These are phyloP conservation scores for Diplosoma virens DNA, from an alignment of 23 tunicate species.

Conservation along the genomic window DNA sequence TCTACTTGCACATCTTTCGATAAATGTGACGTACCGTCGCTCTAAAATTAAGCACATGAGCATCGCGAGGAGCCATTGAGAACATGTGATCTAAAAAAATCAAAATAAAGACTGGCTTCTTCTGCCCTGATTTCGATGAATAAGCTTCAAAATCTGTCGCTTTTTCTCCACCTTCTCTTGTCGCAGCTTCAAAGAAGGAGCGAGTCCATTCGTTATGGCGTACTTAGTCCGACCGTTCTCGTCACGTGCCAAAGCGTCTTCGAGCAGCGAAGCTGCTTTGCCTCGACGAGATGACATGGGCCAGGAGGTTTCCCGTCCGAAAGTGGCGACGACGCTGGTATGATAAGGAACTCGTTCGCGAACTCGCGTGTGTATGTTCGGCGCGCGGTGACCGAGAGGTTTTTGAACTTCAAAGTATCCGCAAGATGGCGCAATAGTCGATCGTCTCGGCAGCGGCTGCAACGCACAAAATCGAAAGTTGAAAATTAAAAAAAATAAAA, in stretches of 20 bases:
- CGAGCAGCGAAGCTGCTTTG: slow-evolving; percentile 28
- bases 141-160: neutral
- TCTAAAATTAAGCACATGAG: no score
- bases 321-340: slow-evolving; percentile 35
- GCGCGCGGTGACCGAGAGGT: slow-evolving; percentile 31
- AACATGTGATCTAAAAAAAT: no score
- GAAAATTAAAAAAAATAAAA: no score
- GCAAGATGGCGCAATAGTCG: neutral
- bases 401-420: neutral
- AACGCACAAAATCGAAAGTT: no score
- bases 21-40: no score
- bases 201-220: slow-evolving; percentile 63
- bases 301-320: neutral
- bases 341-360: slow-evolving; percentile 21
- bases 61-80: no score
- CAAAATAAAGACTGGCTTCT: slow-evolving; percentile 31
- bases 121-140: slow-evolving; percentile 12
- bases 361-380: slow-evolving; percentile 20
- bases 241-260: neutral
- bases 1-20: no score
- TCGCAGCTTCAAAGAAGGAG: slow-evolving; percentile 39
- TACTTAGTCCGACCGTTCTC: slow-evolving; percentile 20
- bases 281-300: slow-evolving; percentile 13
- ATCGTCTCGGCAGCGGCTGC: neutral
- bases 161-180: neutral